A percentile compares a stretch with the other conserved stretches of the same genome.
Conservation (phyloP, 2,888 invertebrate genomes). For the Harpalus rufipes region DNA sequence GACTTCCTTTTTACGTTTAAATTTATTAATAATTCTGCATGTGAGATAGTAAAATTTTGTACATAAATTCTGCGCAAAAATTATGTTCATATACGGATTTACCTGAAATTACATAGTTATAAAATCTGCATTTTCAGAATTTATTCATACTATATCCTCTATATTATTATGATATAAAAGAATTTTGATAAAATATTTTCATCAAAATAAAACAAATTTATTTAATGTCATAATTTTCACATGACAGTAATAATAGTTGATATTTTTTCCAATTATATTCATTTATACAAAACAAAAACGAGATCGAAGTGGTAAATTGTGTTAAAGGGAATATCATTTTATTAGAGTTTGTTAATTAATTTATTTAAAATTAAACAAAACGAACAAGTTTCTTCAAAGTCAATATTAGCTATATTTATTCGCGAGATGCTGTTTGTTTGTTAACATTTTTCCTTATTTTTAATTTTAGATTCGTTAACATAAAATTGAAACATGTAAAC, state of each 20-base stretch:
- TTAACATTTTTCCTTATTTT: conserved; percentile 39
- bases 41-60: conserved; percentile 14
- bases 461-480: background rate
- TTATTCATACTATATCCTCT: background rate
- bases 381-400: background rate
- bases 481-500: background rate
- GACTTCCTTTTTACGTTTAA: conserved; percentile 20
- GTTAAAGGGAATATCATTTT: conserved; percentile 1
- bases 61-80: conserved; percentile 14
- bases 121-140: background rate
- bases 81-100: background rate
- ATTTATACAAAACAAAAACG: background rate
- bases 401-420: background rate
- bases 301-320: background rate
- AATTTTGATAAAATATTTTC: background rate
- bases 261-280: background rate
- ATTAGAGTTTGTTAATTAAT: conserved; percentile 23
- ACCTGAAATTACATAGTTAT: background rate
- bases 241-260: background rate
- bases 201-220: background rate
- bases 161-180: background rate
- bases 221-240: background rate
- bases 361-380: background rate
- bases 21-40: conserved; percentile 27
- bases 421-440: background rate